Evolutionary conservation across 2,113 vertebrate species (phyloP).

Genomic region (Macquaria ambigua): DNA sequence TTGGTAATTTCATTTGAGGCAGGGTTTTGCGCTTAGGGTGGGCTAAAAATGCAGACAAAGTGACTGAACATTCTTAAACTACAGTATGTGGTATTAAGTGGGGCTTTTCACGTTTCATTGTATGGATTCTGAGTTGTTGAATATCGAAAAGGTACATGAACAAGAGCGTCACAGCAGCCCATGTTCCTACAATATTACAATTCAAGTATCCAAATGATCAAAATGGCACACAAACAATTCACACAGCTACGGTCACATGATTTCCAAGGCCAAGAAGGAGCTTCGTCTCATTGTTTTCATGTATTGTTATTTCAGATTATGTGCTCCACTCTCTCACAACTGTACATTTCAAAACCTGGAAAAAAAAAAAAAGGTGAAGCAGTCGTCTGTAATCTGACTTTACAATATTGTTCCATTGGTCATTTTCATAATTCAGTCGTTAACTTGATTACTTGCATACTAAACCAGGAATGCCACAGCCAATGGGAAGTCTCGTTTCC

Average conservation of each 20-base stretch:
- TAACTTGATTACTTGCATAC: not conserved
- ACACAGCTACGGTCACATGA: not conserved
- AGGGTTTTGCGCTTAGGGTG: not conserved
- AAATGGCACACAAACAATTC: not conserved
- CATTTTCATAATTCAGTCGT: constrained; percentile 6
- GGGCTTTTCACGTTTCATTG: not conserved
- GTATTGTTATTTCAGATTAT: not conserved
- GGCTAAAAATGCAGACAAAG: constrained; percentile 1
- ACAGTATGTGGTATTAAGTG: not conserved
- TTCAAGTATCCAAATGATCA: not conserved
- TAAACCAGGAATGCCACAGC: not conserved
- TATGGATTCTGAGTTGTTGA: not conserved
- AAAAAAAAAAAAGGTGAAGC: not conserved
- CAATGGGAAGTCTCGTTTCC: constrained; percentile 12
- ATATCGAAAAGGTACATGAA: not conserved
- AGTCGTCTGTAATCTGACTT: not conserved
- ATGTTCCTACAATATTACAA: not conserved
- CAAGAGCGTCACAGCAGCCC: not conserved
- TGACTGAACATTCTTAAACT: not conserved
- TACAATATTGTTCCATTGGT: not conserved
- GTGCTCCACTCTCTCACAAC: not conserved
- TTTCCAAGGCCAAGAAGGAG: not conserved
- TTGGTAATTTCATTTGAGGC: constrained; percentile 11
- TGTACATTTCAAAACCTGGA: not conserved
- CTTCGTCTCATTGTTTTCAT: not conserved